phyloP scores from a whole-genome alignment of 2,888 invertebrate species.

The Drosophila demipolita region DNA sequence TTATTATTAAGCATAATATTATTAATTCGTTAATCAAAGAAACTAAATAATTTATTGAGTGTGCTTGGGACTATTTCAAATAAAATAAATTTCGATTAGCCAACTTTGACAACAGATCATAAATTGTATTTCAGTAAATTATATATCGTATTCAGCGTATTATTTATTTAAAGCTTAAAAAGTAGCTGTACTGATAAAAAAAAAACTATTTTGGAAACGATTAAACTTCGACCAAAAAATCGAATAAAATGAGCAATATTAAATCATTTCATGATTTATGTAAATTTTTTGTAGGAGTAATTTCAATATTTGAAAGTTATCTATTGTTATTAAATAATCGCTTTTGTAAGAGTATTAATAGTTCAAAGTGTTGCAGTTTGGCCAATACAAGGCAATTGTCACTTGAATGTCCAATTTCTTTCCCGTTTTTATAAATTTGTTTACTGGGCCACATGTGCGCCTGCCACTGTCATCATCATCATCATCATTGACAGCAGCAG shows the following conservation, averaged over 20 bases:
- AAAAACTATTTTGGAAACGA: background rate
- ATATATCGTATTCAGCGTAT: background rate
- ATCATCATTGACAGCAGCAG: constrained; percentile 13
- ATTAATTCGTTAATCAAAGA: background rate
- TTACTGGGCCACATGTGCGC: constrained; percentile 50
- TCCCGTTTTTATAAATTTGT: constrained; percentile 27
- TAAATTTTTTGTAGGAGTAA: background rate
- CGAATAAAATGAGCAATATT: background rate
- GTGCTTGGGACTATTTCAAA: background rate
- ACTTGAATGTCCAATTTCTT: constrained; percentile 19
- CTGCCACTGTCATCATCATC: constrained; percentile 36
- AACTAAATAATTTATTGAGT: background rate
- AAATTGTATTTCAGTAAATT: background rate
- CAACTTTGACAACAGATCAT: background rate
- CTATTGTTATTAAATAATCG: background rate
- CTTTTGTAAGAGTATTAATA: background rate
- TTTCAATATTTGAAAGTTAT: background rate
- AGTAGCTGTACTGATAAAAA: background rate
- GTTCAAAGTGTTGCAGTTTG: background rate
- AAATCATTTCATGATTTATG: background rate
- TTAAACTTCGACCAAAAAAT: background rate
- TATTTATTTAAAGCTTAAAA: background rate
- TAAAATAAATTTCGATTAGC: background rate
- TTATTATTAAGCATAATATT: background rate
- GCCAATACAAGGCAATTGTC: constrained; percentile 25